Percentiles rank a stretch among this genome's conserved stretches.
These are phyloP conservation scores for Calcarius lapponicus DNA, from an alignment of 2,797 vertebrate genomes.

Conservation along the genomic window DNA sequence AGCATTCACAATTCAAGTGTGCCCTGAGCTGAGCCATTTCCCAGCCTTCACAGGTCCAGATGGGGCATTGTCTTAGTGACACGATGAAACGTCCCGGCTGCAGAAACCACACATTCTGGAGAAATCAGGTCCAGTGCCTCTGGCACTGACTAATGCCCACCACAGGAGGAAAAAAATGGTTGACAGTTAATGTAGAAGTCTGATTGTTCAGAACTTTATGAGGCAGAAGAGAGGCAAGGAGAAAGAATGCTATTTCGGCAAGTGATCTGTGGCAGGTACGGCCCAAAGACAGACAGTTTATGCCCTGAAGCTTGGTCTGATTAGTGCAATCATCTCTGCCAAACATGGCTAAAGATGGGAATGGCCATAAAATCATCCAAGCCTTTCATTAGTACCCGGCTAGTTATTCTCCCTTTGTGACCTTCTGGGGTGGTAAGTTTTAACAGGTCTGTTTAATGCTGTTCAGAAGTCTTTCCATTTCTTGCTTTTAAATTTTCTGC, in stretches of 20 bases:
- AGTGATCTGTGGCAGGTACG: background rate
- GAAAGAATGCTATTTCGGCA: background rate
- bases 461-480: conserved; percentile 20
- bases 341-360: background rate
- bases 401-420: background rate
- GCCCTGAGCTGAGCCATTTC: background rate
- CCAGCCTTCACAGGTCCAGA: background rate
- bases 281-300: background rate
- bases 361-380: background rate
- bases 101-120: background rate
- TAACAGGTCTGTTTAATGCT: background rate
- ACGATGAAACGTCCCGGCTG: background rate
- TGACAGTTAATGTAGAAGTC: background rate
- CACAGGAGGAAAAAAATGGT: background rate
- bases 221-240: background rate
- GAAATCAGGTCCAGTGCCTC: background rate
- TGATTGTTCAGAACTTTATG: conserved; percentile 22
- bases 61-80: background rate
- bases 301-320: background rate
- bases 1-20: background rate
- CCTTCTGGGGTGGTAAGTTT: background rate
- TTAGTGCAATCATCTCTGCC: background rate
- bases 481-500: conserved; percentile 9
- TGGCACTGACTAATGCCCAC: conserved; percentile 12
- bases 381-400: background rate